Percentiles rank a stretch among this genome's conserved stretches.
phyloP scores from a whole-genome alignment of 2,113 vertebrate species.

The Gasterosteus aculeatus region DNA sequence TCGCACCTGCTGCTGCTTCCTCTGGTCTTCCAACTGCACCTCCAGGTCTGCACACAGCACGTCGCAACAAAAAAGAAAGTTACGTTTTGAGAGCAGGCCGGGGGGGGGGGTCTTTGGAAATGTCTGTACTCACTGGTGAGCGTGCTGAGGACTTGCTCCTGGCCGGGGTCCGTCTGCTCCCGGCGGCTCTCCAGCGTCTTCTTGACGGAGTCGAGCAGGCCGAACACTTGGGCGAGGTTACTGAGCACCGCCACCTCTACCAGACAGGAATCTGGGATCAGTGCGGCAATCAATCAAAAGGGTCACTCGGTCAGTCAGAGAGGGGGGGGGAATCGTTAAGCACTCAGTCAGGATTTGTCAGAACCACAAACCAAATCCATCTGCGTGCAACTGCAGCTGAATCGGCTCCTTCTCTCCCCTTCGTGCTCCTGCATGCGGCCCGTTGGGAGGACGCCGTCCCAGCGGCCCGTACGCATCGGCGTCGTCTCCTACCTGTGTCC shows the following conservation, averaged over 20 bases:
- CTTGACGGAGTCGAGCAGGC: constrained; percentile 93
- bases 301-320: constrained; percentile 47
- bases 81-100: too few relatives aligned
- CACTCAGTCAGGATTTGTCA: background rate
- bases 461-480: background rate
- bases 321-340: constrained; percentile 23
- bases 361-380: constrained; percentile 1
- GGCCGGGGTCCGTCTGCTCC: constrained; percentile 89
- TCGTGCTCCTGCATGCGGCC: too few relatives aligned
- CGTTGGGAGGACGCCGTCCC: background rate
- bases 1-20: constrained; percentile 85
- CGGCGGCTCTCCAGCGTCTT: constrained; percentile 89
- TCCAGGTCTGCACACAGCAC: constrained; percentile 84
- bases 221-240: constrained; percentile 94
- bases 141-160: constrained; percentile 88
- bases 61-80: constrained; percentile 10
- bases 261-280: constrained; percentile 74
- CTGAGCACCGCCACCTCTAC: constrained; percentile 95
- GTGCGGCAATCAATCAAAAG: constrained; percentile 65
- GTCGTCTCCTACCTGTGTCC: constrained; percentile 84
- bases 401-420: constrained; percentile 49
- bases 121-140: constrained; percentile 84
- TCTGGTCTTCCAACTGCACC: constrained; percentile 93
- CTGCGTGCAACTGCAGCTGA: constrained; percentile 39
- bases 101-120: too few relatives aligned